Base-by-base conservation (phyloP, 2,797 vertebrate genomes). In the Cetoscarus ocellatus region DNA sequence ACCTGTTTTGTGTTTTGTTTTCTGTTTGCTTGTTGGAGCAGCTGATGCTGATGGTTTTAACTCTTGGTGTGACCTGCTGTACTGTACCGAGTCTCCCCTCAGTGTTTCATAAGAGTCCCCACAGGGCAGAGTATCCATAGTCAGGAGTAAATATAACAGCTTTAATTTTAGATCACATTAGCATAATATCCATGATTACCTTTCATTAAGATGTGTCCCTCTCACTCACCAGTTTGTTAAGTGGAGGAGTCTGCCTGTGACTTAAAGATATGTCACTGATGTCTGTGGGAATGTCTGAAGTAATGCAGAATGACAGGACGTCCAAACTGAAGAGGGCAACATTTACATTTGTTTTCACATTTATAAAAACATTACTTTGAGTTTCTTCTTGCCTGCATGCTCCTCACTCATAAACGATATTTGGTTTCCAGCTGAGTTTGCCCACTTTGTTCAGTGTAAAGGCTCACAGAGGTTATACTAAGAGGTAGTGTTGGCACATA, bases 161-260 rank as follows among this genome's bases (percentile, higher is more conserved):
- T 61, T 80, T 69, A 58, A 27, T 82, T 59, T 78, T 42, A 42
- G 44, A 71, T 84, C 67, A 70, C 73, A 53, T 84, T 27, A 49
- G 59, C 0, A 3, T 19, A n/a, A 80, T 44, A 19, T 35, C 54
- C 3, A 10, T 7, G 35, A 65, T 58, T 58, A 64, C 65, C 38
- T 84, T 64, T 70, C 81, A 69, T 17, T 27, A 52, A 61, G 43
- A 36, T 40, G 27, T 10, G 19, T 17, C 12, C 43, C 36, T 50
- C 50, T 58, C 43, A 49, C 51, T 1, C 2, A 57, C 3, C 47
- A 19, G 2, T 73, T 17, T 51, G 34, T 57, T 5, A 57, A 81
- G 17, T 58, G 61, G 36, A 57, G 18, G 36, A 40, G 15, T 72
- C 52, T 71, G 39, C 44, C 10, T 56, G 49, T 61, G 15, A 67